Base-by-base conservation (phyloP, 1,140 invertebrate genomes). In the Temnothorax nylanderi region DNA sequence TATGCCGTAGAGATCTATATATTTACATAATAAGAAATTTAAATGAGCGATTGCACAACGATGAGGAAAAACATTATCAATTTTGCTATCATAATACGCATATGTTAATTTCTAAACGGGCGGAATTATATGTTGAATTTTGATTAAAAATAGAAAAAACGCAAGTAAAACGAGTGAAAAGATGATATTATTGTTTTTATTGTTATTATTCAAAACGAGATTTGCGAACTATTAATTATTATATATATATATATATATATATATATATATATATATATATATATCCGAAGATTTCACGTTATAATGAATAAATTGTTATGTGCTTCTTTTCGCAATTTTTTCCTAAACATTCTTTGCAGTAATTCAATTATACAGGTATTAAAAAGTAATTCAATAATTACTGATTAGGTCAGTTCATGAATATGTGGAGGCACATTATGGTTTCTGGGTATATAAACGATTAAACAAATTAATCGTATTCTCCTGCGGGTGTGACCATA, bases 1-100 rank as follows among this genome's bases (percentile, higher is more conserved):
- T 1, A 26, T 16, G 4, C 65, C 47, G n/a, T 60, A 58, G 26
- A 82, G 26, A 60, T 34, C 54, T 21, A 32, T 34, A n/a, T 13
- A 81, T 56, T 81, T 81, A 32, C 10, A 69, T 81, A 44, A 78
- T 65, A 65, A 32, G 16, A 11, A 32, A 47, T 47, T 67, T 51
- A 51, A 67, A 65, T n/a, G 7, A 37, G n/a, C 16, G 37, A 41
- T 54, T 47, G 34, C n/a, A 32, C 13, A 69, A 44, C 6, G 2
- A 1, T 3, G 21, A 67, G 32, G n/a, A 26, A 21, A 80, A 34
- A 49, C 41, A 54, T 26, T 26, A 26, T 26, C 26, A 26, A 26
- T 26, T 26, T 26, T 26, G 26, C 26, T 26, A 16, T 18, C 1
- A 41, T 60, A 16, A 5, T 3, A 11, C 7, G n/a, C 37, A n/a